Conservation (phyloP, 2,113 vertebrate genomes). For the Passer domesticus region DNA sequence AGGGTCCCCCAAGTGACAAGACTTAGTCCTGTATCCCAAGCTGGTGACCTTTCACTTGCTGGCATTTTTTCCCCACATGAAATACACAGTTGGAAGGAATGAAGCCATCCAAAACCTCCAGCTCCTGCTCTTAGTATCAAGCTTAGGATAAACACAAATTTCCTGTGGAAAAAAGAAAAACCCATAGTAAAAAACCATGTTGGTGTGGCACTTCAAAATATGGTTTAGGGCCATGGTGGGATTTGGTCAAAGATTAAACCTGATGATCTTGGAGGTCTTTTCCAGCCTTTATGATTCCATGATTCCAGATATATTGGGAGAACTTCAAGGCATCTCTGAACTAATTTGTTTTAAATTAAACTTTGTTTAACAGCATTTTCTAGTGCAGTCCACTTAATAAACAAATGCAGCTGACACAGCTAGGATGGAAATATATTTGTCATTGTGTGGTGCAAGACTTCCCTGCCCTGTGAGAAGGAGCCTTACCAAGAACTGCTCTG, state of each 20-base stretch:
- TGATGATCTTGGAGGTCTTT: neutral
- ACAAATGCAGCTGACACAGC: neutral
- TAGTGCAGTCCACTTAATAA: neutral
- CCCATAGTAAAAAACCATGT: neutral
- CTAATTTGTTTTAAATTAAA: neutral
- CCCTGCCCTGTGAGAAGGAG: neutral
- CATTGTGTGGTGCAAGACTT: neutral
- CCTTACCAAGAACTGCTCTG: neutral
- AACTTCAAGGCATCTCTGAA: neutral
- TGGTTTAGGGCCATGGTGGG: neutral
- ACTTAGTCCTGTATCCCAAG: neutral
- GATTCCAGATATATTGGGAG: neutral
- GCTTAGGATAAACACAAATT: neutral
- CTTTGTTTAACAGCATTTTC: neutral
- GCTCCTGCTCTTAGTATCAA: neutral
- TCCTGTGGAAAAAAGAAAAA: neutral
- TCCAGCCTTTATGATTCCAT: neutral
- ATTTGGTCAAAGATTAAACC: neutral
- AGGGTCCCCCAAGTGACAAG: neutral
- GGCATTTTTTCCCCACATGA: neutral
- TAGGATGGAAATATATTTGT: neutral
- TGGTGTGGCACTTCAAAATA: neutral
- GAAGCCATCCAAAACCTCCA: neutral
- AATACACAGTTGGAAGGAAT: neutral
- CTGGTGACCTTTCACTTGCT: neutral